phyloP scores from a whole-genome alignment of 2,113 vertebrate species.

The Steatornis caripensis region DNA sequence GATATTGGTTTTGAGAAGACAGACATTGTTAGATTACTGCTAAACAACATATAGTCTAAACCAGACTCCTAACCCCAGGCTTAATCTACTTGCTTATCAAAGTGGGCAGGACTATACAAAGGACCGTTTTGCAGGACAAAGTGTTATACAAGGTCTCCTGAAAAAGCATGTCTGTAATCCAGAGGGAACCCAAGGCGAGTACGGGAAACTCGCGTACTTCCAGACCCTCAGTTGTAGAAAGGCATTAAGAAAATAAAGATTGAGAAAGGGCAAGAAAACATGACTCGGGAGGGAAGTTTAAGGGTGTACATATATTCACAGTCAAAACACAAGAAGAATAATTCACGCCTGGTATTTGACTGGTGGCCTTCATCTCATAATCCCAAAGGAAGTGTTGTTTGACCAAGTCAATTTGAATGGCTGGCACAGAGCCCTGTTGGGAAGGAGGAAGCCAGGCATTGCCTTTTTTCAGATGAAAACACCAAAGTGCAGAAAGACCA shows the following conservation, averaged over 20 bases:
- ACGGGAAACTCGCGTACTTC: not conserved
- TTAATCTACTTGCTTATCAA: not conserved
- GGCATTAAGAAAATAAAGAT: not conserved
- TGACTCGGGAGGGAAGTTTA: not conserved
- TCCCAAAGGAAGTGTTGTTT: not conserved
- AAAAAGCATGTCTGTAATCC: not conserved
- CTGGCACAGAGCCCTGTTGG: accelerated
- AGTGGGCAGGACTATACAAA: not conserved
- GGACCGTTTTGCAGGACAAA: not conserved
- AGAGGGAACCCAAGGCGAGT: not conserved
- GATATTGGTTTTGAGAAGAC: slow-evolving; percentile 29
- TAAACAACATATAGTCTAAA: not conserved
- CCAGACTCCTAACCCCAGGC: not conserved
- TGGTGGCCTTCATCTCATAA: not conserved
- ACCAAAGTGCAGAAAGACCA: not conserved
- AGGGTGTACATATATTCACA: not conserved
- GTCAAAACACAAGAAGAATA: not conserved
- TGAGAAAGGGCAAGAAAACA: not conserved
- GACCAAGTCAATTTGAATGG: not conserved
- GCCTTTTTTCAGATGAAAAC: not conserved
- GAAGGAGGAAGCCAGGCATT: not conserved
- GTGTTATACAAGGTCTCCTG: not conserved
- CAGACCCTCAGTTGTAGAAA: not conserved
- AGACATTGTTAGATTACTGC: not conserved
- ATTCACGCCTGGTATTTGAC: not conserved